Percentiles rank a stretch among this genome's conserved stretches.
These are phyloP conservation scores for Felis chaus DNA, from an alignment of 2,113 vertebrate species.

Conservation along the genomic window DNA sequence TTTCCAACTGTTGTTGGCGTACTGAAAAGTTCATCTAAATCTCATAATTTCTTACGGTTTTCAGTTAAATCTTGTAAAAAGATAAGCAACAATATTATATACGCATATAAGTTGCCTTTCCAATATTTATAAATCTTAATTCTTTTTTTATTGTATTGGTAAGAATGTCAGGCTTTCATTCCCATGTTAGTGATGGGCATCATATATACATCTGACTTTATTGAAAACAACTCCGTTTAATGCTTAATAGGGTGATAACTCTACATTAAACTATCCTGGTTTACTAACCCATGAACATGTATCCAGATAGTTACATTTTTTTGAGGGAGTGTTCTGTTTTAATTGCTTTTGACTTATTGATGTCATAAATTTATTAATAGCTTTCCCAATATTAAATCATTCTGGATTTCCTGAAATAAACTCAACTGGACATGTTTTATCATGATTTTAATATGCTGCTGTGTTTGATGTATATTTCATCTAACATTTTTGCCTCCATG, in stretches of 20 bases:
- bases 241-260: background rate
- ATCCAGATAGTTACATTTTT: background rate
- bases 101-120: background rate
- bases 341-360: constrained; percentile 9
- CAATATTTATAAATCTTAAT: background rate
- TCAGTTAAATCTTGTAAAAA: background rate
- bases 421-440: background rate
- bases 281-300: background rate
- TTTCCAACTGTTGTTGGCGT: background rate
- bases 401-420: background rate
- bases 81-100: background rate
- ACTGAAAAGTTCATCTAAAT: constrained; percentile 21
- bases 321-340: background rate
- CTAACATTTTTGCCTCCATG: background rate
- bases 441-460: constrained; percentile 5
- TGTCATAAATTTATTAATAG: background rate
- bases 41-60: background rate
- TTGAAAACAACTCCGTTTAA: background rate
- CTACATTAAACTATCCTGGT: background rate
- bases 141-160: background rate
- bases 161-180: background rate
- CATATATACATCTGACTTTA: background rate
- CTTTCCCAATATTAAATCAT: background rate
- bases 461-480: background rate
- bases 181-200: background rate